These are phyloP conservation scores for Prochilodus magdalenae DNA, from an alignment of 2,113 vertebrate genomes.

Conservation along the genomic window DNA sequence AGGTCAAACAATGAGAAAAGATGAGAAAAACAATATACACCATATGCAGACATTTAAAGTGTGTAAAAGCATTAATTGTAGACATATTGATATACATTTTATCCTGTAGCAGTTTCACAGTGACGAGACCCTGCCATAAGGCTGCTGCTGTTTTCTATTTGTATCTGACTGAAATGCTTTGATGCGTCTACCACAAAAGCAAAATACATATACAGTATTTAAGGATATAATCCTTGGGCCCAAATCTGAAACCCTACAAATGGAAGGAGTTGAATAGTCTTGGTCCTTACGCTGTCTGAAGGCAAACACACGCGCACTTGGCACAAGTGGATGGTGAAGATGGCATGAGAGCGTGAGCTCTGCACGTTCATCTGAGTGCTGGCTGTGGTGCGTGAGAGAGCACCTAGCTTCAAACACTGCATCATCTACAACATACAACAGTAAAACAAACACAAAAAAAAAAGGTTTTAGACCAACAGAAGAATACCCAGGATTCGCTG, in stretches of 20 bases:
- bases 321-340: conserved; percentile 96
- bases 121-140: too few species aligned
- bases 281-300: conserved; percentile 81
- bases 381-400: conserved; percentile 93
- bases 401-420: conserved; percentile 95
- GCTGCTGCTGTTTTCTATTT: too few species aligned
- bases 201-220: too few species aligned
- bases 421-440: conserved; percentile 84
- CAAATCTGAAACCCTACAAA: neutral
- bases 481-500: neutral
- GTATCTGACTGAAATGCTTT: too few species aligned
- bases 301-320: conserved; percentile 89
- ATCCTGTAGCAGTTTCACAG: too few species aligned
- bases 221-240: neutral
- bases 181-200: too few species aligned
- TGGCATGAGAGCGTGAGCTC: conserved; percentile 96
- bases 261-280: neutral
- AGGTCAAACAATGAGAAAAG: too few species aligned
- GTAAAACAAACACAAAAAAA: neutral
- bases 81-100: too few species aligned
- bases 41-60: too few species aligned
- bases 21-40: too few species aligned
- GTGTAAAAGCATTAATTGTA: too few species aligned
- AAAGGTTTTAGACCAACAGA: neutral
- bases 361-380: conserved; percentile 99